Base-by-base conservation (phyloP, 2,888 invertebrate species). In the Macrosoma leucophasiata region DNA sequence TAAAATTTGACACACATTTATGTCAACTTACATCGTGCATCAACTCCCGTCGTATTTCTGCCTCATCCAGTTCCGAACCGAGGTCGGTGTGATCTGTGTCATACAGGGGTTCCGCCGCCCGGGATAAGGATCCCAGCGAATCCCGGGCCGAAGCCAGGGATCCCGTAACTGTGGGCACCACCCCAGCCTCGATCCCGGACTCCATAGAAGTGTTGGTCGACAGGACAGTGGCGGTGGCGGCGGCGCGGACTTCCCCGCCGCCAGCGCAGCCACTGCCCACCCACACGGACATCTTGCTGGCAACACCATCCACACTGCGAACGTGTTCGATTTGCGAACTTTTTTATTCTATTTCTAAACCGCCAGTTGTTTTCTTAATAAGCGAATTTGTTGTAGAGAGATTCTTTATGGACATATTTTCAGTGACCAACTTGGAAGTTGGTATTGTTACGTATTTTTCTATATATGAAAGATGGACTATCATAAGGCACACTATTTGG, bases 11-110 rank as follows among this genome's bases (percentile, higher is more conserved):
- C n/a, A n/a, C n/a, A 17, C 17, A 17, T n/a, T n/a, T n/a, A n/a
- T n/a, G n/a, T n/a, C n/a, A n/a, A 86, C 92, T 88, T 73, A 94
- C 94, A 78, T 94, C 94, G 69, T 92, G 90, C 54, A 94, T 85
- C 58, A 94, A 81, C 71, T 91, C 91, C 55, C 91, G 82, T 38
- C 91, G 86, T 50, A 92, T 85, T 63, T 93, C 92, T 18, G 90
- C 89, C 66, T 93, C 94, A 68, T 94, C 93, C 47, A 88, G 76
- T 60, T 94, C 93, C 29, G 93, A 93, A 41, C 89, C 91, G 31
- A 93, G 86, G 67, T 93, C 93, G 11, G 93, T 93, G 57, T 92
- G 92, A 65, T 93, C 93, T 30, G 92, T 92, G 59, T 92, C 90
- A 63, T 92, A 92, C 29, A 87, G 70, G 19, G 89, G 89, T 56